Evolutionary conservation across 2,113 vertebrate genomes (phyloP), one percentile per base, ranked within the genome.

Genomic region (Heliornis fulica): DNA sequence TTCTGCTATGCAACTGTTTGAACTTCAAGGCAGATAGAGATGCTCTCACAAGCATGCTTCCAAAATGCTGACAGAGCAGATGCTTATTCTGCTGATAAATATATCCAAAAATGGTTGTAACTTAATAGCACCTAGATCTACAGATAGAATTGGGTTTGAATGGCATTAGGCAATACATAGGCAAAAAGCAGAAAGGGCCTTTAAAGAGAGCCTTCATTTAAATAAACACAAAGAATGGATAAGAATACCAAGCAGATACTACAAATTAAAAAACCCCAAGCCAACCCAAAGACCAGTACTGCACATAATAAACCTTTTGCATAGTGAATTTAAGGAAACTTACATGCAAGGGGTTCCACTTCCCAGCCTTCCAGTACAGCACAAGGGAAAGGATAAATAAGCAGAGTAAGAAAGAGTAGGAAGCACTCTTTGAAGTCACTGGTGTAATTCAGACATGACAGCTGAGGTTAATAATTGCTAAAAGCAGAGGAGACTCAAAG

Each of bases 341-440:
- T 98, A 99, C 99, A 95, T 99, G 98, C 98, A 99, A 98, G 79
- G 99, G 99, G 98, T 99, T 99, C 99, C 99, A 99, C 96, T 99
- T 99, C 83, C 99, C 99, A 97, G 98, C 98, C 99, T 99, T 98
- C 97, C 95, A 92, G 95, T 94, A 93, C 31, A 97, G 98, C 98
- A 98, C 86, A 97, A 98, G 81, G 83, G 83, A 98, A 97, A 98
- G 94, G 97, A 97, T 69, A 98, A 97, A 98, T 60, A 98, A 94
- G 5, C 79, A 96, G 82, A 96, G 79, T 98, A 97, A 98, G 97
- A 97, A 63, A 97, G 70, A 89, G 57, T 56, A 96, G 5, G 63
- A 96, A 96, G 17, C 16, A 88, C 80, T 93, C 45, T 87, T 65
- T 96, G 92, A 97, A 93, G 90, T 90, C 75, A 93, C 32, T 90